Evolutionary conservation across 1,140 invertebrate genomes (phyloP).

Genomic region (Drosophila santomea): DNA sequence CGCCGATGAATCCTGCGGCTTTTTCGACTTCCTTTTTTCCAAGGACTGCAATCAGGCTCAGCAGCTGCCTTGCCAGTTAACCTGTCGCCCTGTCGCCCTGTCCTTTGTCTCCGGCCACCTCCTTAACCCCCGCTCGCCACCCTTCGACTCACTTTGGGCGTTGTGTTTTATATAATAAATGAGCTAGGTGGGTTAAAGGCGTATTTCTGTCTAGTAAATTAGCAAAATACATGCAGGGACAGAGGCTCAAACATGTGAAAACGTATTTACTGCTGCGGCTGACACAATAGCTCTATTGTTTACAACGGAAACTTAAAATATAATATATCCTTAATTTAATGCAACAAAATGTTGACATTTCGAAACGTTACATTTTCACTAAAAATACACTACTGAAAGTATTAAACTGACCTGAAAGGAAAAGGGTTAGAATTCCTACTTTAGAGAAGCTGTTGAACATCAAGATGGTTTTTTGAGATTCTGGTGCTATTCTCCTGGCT

Average conservation of each 20-base stretch:
- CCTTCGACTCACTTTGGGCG: constrained; percentile 28
- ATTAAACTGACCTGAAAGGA: too few relatives aligned
- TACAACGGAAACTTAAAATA: too few relatives aligned
- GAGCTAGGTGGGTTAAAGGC: constrained; percentile 84
- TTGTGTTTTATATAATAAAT: constrained; percentile 83
- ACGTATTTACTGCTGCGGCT: constrained; percentile 4
- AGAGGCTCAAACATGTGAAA: constrained; percentile 36
- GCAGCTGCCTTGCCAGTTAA: constrained; percentile 51
- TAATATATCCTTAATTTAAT: background rate
- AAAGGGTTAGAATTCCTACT: too few relatives aligned
- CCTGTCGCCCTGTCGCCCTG: constrained; percentile 50
- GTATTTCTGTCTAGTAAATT: constrained; percentile 85
- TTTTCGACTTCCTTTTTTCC: constrained; percentile 40
- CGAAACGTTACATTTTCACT: background rate
- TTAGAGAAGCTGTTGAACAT: too few relatives aligned
- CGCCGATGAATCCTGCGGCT: constrained; percentile 56
- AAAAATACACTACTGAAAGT: background rate
- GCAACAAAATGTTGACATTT: too few relatives aligned
- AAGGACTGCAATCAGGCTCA: constrained; percentile 47
- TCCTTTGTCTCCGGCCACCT: constrained; percentile 17
- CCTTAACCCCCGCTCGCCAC: constrained; percentile 4
- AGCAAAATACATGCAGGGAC: constrained; percentile 82
- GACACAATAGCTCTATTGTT: background rate
- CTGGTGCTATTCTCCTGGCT: background rate
- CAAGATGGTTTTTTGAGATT: background rate